Evolutionary conservation across 1,140 invertebrate species (phyloP).

Genomic region (Octopus bimaculoides): DNA sequence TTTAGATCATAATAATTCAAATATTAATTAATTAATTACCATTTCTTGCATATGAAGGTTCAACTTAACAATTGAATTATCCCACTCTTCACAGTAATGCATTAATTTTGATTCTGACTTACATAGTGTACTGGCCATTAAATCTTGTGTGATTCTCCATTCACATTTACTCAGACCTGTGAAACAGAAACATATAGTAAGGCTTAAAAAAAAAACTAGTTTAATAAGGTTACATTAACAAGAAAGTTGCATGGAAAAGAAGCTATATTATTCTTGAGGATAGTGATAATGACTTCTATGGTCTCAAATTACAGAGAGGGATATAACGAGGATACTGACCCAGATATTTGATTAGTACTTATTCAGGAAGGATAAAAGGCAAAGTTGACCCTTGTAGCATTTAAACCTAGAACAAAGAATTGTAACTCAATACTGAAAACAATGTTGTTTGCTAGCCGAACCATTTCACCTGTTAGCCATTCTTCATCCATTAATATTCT

Average conservation of each 20-base stretch:
- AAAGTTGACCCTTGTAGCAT: neutral
- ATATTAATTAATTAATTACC: conserved; percentile 27
- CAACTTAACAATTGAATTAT: conserved; percentile 32
- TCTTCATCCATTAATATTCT: no score
- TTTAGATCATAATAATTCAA: no score
- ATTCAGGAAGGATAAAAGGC: neutral
- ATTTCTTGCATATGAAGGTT: conserved; percentile 38
- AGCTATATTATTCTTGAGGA: neutral
- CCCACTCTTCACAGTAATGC: conserved; percentile 44
- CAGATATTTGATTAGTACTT: neutral
- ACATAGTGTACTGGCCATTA: conserved; percentile 44
- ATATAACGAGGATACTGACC: neutral
- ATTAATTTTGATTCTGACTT: conserved; percentile 43
- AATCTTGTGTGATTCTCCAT: conserved; percentile 48
- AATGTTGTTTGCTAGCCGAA: no score
- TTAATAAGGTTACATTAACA: neutral
- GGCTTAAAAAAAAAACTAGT: neutral
- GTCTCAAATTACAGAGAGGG: neutral
- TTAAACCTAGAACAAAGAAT: no score
- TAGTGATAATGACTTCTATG: neutral
- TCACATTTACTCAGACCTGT: conserved; percentile 43
- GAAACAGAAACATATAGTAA: conserved; percentile 8
- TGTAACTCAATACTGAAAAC: no score
- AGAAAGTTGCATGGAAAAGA: neutral
- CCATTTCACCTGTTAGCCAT: no score